Conservation (phyloP, 2,113 vertebrate genomes). For the Rhinogobius similis region DNA sequence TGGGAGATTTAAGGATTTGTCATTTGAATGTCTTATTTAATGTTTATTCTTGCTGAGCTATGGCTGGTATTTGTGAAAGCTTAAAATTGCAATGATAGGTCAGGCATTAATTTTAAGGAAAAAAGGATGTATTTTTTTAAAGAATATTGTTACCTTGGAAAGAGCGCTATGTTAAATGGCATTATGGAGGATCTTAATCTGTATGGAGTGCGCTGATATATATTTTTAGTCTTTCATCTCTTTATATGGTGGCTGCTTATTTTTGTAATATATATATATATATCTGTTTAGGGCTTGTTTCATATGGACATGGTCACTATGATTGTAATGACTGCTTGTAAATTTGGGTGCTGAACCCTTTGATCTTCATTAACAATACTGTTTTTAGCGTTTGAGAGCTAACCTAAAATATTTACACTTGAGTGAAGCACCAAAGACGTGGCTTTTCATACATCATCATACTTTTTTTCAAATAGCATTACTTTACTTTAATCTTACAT, state of each 20-base stretch:
- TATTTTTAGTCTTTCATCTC: slow-evolving; percentile 15
- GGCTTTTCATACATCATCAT: not conserved
- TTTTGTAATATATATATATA: slow-evolving; percentile 35
- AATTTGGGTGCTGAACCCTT: slow-evolving; percentile 6
- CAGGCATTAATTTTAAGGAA: slow-evolving; percentile 55
- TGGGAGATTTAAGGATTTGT: slow-evolving; percentile 4
- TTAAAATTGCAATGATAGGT: slow-evolving; percentile 61
- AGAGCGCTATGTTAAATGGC: slow-evolving; percentile 30
- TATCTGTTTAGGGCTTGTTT: slow-evolving; percentile 37
- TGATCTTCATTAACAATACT: slow-evolving; percentile 20
- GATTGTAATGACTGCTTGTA: slow-evolving; percentile 30
- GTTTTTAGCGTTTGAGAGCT: slow-evolving; percentile 22
- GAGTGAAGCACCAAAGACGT: slow-evolving; percentile 67
- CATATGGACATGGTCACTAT: too few species aligned
- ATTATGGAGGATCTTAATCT: slow-evolving; percentile 18
- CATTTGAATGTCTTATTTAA: slow-evolving; percentile 40
- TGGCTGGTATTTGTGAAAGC: slow-evolving; percentile 66
- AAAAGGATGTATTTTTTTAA: slow-evolving; percentile 69
- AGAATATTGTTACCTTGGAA: slow-evolving; percentile 49
- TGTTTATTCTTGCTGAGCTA: slow-evolving; percentile 53
- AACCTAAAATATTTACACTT: slow-evolving; percentile 19
- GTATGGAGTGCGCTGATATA: not conserved
- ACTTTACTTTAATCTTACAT: slow-evolving; percentile 41
- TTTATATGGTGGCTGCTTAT: slow-evolving; percentile 51
- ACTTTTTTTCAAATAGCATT: slow-evolving; percentile 46